Evolutionary conservation across 2,113 vertebrate genomes (phyloP), one percentile per base, ranked within the genome.

Genomic region (Procavia capensis): DNA sequence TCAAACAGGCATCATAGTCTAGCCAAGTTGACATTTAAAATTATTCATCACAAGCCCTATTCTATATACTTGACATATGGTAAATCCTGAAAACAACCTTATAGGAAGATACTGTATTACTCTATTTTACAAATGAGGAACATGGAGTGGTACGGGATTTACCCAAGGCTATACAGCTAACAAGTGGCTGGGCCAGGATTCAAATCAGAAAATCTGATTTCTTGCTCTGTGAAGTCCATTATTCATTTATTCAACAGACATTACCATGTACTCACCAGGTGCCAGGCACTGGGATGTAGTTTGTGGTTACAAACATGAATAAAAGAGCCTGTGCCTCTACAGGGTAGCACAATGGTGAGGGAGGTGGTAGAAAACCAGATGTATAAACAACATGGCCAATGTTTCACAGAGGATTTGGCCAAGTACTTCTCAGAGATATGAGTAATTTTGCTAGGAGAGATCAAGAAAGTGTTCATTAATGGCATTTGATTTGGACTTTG

Each of bases 101-200:
- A 78, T 50, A 78, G 74, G 14, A 2, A 80, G 20, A 22, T 76
- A 83, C 54, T 19, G 64, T 92, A 43, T n/a, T 79, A 93, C 59
- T 25, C 39, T 74, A 61, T 66, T 87, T 94, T 72, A 85, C 27
- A 90, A 88, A 91, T 91, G 31, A 90, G 16, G 3, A 82, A 91
- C 9, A 85, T 24, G 85, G 24, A 86, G 24, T 86, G 31, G 78
- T 79, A 79, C n/a, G 61, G 25, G 22, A 86, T 83, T 86, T 82
- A 0, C 22, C 45, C 57, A 87, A 76, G 16, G 43, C 2, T 47
- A 87, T 47, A 86, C 0, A 92, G 39, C 39, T 92, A 75, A 34
- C 54, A 92, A 90, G 43, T 68, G 47, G 43, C 72, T 78, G 31
- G 79, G 20, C 22, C 39, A 17, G 27, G 9, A 92, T 75, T 79